Base-by-base conservation (phyloP, 1,140 invertebrate genomes). In the Aphelenchoides avenae region DNA sequence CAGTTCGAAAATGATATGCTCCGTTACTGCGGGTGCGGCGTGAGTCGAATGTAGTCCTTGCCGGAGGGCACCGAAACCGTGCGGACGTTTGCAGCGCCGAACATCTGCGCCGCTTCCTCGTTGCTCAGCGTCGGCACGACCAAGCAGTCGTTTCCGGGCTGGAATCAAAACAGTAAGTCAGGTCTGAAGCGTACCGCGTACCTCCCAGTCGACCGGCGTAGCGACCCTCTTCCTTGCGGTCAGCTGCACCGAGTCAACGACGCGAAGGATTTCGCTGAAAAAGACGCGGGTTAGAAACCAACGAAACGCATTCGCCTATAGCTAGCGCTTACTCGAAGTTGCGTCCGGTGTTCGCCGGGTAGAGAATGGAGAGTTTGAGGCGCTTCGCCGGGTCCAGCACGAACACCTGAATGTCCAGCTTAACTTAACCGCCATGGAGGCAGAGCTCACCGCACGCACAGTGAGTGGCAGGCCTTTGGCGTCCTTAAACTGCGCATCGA, bases 291-390 rank as follows among this genome's bases (percentile, higher is more conserved):
- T n/a, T n/a, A 57, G 67, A 55, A 34, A 33, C 7, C 29, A 29
- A 20, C 13, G 36, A 31, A 1, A 20, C 18, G 34, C 42, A 46
- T 41, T 22, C 51, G 60, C 20, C 11, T 7, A 63, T 56, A 53
- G 22, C 20, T 5, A n/a, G 9, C 11, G 20, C 86, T 84, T 79
- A 91, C 89, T 88, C 85, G 68, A 93, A 89, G 78, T 91, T 92
- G 58, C 90, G 83, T 33, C 90, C 90, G 39, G 87, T 90, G 13
- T 88, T 91, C 15, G 87, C 86, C 33, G 90, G 90, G 80, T 94
- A 94, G 34, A 88, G 82, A 82, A 93, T 88, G 5, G 87, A 86
- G 5, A 91, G 80, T 67, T 89, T 86, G 71, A 94, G 83, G 73
- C 85, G 87, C 75, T 89, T 88, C 71, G 89, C 85, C 3, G 89